Percentiles rank a stretch among this genome's conserved stretches.
These are phyloP conservation scores for Hydrocynus forskahlii DNA, from an alignment of 2,797 vertebrate species.

Conservation along the genomic window DNA sequence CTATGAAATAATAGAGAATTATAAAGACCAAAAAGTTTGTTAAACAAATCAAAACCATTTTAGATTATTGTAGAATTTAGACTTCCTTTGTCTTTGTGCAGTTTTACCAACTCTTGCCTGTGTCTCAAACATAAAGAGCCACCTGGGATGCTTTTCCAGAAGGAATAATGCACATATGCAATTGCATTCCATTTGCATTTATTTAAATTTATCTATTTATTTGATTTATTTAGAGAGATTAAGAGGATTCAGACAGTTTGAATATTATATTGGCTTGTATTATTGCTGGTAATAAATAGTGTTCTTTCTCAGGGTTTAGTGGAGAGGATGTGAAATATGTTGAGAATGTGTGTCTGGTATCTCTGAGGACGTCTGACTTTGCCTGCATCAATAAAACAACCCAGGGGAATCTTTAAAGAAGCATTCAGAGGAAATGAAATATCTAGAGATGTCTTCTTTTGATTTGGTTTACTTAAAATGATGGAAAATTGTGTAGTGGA, in stretches of 20 bases:
- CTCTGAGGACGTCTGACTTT: constrained; percentile 2
- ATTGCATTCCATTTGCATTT: too few relatives aligned
- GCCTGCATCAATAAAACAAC: constrained; percentile 26
- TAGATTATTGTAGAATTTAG: too few relatives aligned
- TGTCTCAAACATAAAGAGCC: too few relatives aligned
- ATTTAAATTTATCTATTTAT: too few relatives aligned
- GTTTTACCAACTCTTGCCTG: too few relatives aligned
- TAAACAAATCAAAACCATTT: too few relatives aligned
- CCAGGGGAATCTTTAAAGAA: constrained; percentile 24
- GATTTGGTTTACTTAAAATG: neutral
- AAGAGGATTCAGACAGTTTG: neutral
- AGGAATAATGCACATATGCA: too few relatives aligned
- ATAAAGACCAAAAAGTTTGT: too few relatives aligned
- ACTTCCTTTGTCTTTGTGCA: too few relatives aligned
- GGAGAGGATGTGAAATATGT: constrained; percentile 46
- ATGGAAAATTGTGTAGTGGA: neutral
- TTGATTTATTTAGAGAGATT: too few relatives aligned
- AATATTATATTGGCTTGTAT: neutral
- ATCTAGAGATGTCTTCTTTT: constrained; percentile 1
- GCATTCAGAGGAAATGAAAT: constrained; percentile 13
- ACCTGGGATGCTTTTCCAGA: too few relatives aligned
- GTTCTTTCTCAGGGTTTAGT: constrained; percentile 25
- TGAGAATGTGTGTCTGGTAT: constrained; percentile 40
- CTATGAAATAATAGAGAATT: too few relatives aligned
- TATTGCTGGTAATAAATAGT: constrained; percentile 1